Base-by-base conservation (phyloP, 2,888 invertebrate species). In the Acronicta alni region DNA sequence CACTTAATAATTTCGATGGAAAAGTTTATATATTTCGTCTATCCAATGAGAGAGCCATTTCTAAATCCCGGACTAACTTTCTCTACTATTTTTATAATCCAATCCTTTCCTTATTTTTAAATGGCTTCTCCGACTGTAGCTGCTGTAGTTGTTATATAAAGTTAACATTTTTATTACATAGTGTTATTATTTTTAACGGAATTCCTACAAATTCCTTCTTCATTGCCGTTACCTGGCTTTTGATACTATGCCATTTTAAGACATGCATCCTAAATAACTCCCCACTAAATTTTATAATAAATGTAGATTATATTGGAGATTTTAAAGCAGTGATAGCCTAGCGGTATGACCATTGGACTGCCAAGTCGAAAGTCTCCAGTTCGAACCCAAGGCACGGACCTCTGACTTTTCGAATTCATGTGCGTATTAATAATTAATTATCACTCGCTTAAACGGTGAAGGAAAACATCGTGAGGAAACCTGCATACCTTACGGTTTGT, bases 1-100 rank as follows among this genome's bases (percentile, higher is more conserved):
- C 49, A 72, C 57, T 72, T 63, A 58, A 48, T 72, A 58, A 73
- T 53, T 64, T 61, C 53, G 45, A 57, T 57, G 35, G 48, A 52
- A 64, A 62, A 64, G 49, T 60, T 57, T 20, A 23, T 44, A 23
- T 44, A 52, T 65, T 56, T 55, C 46, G 32, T 23, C 38, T 6
- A 60, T 63, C 67, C 23, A 68, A 54, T 48, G 30, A 63, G 30
- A 63, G 41, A 17, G 43, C 43, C 53, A 53, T 67, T 71, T 58
- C 52, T 58, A 51, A 47, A 60, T 56, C 53, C 57, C 56, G 38
- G 48, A 51, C 45, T 57, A 76, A 70, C 44, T 69, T 69, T 55
- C 39, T 20, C 32, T 20, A 39, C 30, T 30, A 59, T 54, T 44
- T 49, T 39, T 46, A 42, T 47, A 62, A 17, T 71, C 47, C 32